These are phyloP conservation scores for Nesoenas mayeri DNA, from an alignment of 2,113 vertebrate genomes.

Conservation along the genomic window DNA sequence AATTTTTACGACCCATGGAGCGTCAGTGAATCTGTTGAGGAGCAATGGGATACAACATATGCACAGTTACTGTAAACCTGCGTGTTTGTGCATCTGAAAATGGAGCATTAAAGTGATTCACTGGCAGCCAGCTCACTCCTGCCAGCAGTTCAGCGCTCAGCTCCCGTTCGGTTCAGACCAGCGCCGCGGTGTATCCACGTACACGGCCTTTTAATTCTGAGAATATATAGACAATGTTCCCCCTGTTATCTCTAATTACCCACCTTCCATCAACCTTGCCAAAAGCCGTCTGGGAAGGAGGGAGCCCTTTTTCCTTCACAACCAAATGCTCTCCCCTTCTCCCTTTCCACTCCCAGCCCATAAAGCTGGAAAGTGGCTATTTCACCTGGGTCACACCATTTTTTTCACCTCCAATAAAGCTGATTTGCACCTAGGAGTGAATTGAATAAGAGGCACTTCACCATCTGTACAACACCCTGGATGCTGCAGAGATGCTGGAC, in stretches of 20 bases:
- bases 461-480: background rate
- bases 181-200: rapidly evolving
- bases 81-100: background rate
- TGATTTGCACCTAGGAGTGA: background rate
- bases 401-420: background rate
- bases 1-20: slow-evolving; percentile 32
- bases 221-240: background rate
- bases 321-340: rapidly evolving
- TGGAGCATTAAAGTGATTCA: slow-evolving; percentile 2
- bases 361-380: rapidly evolving
- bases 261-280: background rate
- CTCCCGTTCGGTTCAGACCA: rapidly evolving
- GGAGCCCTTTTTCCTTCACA: background rate
- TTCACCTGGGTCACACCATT: background rate
- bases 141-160: background rate
- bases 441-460: background rate
- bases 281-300: background rate
- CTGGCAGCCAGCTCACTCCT: background rate
- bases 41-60: slow-evolving; percentile 31
- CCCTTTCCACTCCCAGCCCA: background rate
- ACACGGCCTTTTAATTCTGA: background rate
- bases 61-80: slow-evolving; percentile 33
- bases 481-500: background rate
- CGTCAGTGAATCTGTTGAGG: background rate
- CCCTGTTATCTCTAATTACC: background rate